phyloP scores from a whole-genome alignment of 2,888 invertebrate genomes.

The Torymus auratus region DNA sequence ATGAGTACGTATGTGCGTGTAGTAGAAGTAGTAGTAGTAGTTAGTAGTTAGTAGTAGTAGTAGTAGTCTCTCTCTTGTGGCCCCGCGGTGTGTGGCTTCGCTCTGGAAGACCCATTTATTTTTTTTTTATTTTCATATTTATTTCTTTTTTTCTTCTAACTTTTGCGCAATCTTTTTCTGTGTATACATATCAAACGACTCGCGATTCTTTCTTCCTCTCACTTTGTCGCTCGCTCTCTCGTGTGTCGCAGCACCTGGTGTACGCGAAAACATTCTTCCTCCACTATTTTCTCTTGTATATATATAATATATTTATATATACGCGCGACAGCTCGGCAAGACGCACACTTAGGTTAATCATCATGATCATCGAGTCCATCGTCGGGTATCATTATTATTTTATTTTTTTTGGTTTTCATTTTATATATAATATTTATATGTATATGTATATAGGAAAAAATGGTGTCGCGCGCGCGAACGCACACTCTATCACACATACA shows the following conservation, averaged over 20 bases:
- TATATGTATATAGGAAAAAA: slow-evolving; percentile 36
- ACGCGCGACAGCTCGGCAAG: no score
- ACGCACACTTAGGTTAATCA: no score
- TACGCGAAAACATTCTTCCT: no score
- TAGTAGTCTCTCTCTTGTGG: slow-evolving; percentile 34
- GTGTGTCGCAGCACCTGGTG: no score
- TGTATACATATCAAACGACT: slow-evolving; percentile 32
- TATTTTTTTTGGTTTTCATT: no score
- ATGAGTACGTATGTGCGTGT: slow-evolving; percentile 6
- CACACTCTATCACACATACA: slow-evolving; percentile 6
- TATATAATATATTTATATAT: no score
- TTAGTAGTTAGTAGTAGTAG: no score
- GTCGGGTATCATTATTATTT: no score
- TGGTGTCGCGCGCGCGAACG: slow-evolving; percentile 36
- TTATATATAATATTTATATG: slow-evolving; percentile 5
- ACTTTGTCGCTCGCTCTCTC: no score
- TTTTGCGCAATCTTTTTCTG: slow-evolving; percentile 15
- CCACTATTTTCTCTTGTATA: no score
- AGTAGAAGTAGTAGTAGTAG: neutral
- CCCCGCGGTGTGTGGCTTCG: slow-evolving; percentile 50
- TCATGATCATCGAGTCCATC: no score
- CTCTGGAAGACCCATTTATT: slow-evolving; percentile 53
- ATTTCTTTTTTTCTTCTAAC: neutral
- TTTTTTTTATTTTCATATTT: slow-evolving; percentile 19
- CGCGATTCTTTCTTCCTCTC: neutral